Base-by-base conservation (phyloP, 2,888 invertebrate genomes). In the Aleiodes leptofemur region DNA sequence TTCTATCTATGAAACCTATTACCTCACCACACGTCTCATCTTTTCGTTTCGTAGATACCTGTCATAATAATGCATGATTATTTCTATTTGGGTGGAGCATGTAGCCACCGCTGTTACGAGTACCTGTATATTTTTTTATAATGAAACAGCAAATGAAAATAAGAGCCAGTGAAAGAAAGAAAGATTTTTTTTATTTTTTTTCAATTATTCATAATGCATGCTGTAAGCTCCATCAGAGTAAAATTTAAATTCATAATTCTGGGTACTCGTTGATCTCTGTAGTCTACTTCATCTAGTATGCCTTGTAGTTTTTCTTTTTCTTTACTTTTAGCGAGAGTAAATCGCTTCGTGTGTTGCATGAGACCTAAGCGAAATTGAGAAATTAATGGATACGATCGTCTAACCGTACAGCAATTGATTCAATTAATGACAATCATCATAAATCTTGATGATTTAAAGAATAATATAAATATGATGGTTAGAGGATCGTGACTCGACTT, bases 21-120 rank as follows among this genome's bases (percentile, higher is more conserved):
- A 59, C 78, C 74, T 76, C 78, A 78, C 80, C 82, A 84, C 81
- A 78, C 85, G 87, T 85, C 85, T 84, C 83, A 84, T 81, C 82
- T 82, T 81, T 83, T 82, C 79, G 81, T 82, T 83, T 82, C 81
- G 83, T 81, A 80, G 80, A 80, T 80, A 81, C 79, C 80, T 80
- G 78, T 80, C 78, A 79, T 81, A 76, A 78, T 81, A 76, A 69
- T 79, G 84, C 83, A 82, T 82, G 84, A 50, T 72, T 72, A 76
- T 79, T 57, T 69, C 34, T 69, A 48, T 73, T 23, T 50, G 56
- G 71, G 74, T 77, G 71, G 68, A 69, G 80, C 79, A 80, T 77
- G 78, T 43, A 1, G 73, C 68, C 16, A 29, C 74, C 61, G 68
- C 64, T 77, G 68, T 72, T 66, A 71, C 69, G 70, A 72, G 69